phyloP scores from a whole-genome alignment of 2,888 invertebrate species.

The Drosophila kuntzei region DNA sequence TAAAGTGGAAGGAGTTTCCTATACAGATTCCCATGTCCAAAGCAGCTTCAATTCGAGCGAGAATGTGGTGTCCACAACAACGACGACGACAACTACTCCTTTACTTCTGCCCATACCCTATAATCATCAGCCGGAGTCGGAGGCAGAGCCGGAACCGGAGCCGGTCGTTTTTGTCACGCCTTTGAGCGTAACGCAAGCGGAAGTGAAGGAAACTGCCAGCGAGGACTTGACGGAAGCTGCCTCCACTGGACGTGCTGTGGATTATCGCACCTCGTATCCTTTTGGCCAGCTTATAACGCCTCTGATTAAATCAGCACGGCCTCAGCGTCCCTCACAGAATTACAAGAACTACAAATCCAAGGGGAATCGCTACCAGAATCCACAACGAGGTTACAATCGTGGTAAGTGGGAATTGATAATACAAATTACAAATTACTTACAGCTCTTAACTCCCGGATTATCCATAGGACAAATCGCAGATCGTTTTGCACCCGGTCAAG shows the following conservation, averaged over 20 bases:
- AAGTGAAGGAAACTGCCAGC: constrained; percentile 10
- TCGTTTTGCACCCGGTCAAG: constrained; percentile 84
- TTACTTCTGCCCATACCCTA: constrained; percentile 62
- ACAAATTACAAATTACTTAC: neutral
- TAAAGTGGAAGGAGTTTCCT: neutral
- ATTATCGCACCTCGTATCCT: constrained; percentile 82
- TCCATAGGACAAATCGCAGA: constrained; percentile 76
- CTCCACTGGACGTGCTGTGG: constrained; percentile 83
- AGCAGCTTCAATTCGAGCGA: constrained; percentile 83
- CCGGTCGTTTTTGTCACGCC: constrained; percentile 65
- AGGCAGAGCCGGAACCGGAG: constrained; percentile 6
- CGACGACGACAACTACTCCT: constrained; percentile 26
- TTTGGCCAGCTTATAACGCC: constrained; percentile 83
- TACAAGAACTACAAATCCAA: constrained; percentile 30
- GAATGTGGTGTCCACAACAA: constrained; percentile 72
- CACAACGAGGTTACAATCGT: constrained; percentile 45
- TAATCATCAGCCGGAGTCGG: constrained; percentile 54
- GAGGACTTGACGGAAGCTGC: constrained; percentile 45
- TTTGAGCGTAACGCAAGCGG: constrained; percentile 19
- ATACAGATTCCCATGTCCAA: constrained; percentile 3
- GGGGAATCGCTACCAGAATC: constrained; percentile 38
- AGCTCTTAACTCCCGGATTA: neutral
- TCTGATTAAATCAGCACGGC: constrained; percentile 64
- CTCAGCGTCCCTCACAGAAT: constrained; percentile 29
- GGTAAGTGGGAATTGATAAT: constrained; percentile 69